Conservation (phyloP, 2,888 invertebrate species). For the Agrilus cyanescens region DNA sequence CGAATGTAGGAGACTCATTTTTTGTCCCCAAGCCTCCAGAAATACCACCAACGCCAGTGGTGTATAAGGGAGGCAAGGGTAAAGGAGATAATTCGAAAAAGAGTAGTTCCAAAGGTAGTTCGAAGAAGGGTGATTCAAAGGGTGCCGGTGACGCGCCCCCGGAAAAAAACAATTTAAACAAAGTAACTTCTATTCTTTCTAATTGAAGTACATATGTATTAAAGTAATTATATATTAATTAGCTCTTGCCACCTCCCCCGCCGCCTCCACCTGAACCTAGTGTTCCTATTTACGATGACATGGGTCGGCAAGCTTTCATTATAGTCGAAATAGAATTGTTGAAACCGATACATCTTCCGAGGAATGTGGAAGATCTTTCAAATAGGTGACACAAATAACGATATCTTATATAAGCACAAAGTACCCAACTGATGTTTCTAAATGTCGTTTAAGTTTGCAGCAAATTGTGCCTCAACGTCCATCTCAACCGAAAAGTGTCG, state of each 20-base stretch:
- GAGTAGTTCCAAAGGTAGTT: slow-evolving; percentile 9
- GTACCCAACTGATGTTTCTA: neutral
- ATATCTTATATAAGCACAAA: neutral
- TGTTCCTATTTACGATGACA: slow-evolving; percentile 25
- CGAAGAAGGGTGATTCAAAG: slow-evolving; percentile 7
- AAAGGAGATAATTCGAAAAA: slow-evolving; percentile 5
- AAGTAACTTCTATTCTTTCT: no score
- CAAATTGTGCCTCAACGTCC: slow-evolving; percentile 15
- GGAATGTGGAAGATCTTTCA: slow-evolving; percentile 26
- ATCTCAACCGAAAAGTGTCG: slow-evolving; percentile 18
- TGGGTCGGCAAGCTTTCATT: slow-evolving; percentile 28
- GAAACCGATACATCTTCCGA: slow-evolving; percentile 22
- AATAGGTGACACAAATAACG: slow-evolving; percentile 2
- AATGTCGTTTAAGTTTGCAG: slow-evolving; percentile 10
- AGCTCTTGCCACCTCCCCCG: slow-evolving; percentile 18
- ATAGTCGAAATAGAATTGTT: slow-evolving; percentile 30
- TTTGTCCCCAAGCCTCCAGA: slow-evolving; percentile 23
- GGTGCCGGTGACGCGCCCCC: slow-evolving; percentile 2
- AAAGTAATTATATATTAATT: neutral
- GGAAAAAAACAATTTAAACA: no score
- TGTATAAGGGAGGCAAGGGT: slow-evolving; percentile 3
- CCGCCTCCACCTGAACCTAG: slow-evolving; percentile 25
- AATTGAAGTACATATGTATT: no score
- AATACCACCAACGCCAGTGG: slow-evolving; percentile 2
- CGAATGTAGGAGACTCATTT: slow-evolving; percentile 27